Conservation (phyloP, 2,797 vertebrate species). For the Cheirogaleus major region DNA sequence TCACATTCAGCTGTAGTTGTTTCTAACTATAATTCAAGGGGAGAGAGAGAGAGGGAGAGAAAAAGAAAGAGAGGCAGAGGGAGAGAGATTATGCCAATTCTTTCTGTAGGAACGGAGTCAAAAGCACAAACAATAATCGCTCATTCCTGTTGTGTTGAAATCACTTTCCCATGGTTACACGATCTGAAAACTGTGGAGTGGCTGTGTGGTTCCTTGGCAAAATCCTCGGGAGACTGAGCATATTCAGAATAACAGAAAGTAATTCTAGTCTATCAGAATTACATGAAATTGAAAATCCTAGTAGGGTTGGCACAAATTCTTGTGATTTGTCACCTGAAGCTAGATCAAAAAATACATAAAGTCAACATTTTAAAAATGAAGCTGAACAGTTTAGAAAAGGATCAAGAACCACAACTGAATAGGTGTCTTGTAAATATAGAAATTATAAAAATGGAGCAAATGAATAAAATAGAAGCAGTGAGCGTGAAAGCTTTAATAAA, state of each 20-base stretch:
- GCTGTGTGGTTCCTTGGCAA: neutral
- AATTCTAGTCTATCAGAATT: neutral
- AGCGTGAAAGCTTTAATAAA: slow-evolving; percentile 73
- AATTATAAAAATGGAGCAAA: slow-evolving; percentile 59
- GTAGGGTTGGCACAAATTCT: neutral
- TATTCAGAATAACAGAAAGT: slow-evolving; percentile 32
- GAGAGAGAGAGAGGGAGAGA: neutral
- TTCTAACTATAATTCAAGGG: neutral
- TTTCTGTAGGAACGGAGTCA: neutral
- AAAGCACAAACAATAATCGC: neutral
- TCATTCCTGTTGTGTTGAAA: neutral
- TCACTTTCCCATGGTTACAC: neutral
- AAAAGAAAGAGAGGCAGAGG: too few relatives aligned
- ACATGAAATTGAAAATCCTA: slow-evolving; percentile 36
- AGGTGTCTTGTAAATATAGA: slow-evolving; percentile 41
- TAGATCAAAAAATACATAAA: slow-evolving; percentile 26
- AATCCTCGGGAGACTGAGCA: neutral
- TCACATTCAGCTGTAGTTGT: neutral
- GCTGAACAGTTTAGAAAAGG: slow-evolving; percentile 40
- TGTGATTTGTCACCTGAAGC: neutral
- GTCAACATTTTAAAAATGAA: neutral
- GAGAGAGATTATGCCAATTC: neutral
- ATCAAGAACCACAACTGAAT: slow-evolving; percentile 53
- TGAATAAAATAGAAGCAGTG: slow-evolving; percentile 61
- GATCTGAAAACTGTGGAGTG: neutral